These are phyloP conservation scores for Leptinotarsa texana DNA, from an alignment of 1,140 invertebrate genomes.

Conservation along the genomic window DNA sequence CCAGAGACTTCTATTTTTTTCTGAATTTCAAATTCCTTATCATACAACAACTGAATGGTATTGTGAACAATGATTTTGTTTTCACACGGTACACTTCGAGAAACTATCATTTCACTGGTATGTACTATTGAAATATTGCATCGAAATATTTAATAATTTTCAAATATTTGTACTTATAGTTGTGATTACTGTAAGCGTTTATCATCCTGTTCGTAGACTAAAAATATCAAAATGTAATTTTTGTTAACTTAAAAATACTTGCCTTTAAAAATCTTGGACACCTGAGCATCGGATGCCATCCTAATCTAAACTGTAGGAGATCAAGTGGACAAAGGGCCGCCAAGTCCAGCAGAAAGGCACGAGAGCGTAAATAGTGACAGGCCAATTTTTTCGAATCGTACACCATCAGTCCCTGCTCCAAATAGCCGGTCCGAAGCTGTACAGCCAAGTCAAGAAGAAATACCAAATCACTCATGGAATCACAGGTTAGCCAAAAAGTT, in stretches of 20 bases:
- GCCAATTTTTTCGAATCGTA: constrained; percentile 89
- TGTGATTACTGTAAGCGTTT: no score
- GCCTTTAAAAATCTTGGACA: constrained; percentile 84
- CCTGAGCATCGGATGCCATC: constrained; percentile 77
- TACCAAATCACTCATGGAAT: constrained; percentile 82
- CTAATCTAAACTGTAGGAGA: constrained; percentile 79
- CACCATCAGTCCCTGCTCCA: constrained; percentile 92
- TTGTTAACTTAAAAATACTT: constrained; percentile 1
- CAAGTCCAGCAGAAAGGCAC: constrained; percentile 85
- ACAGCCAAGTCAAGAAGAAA: constrained; percentile 87
- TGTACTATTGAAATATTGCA: no score
- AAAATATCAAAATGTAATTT: no score
- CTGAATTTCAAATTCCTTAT: no score
- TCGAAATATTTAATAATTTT: no score
- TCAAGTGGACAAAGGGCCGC: constrained; percentile 83
- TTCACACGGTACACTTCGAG: no score
- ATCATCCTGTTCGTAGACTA: no score
- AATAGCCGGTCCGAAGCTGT: constrained; percentile 92
- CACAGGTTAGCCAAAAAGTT: constrained; percentile 78
- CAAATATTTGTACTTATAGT: no score
- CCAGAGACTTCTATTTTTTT: no score
- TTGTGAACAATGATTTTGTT: no score
- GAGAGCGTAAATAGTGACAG: constrained; percentile 84
- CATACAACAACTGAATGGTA: no score
- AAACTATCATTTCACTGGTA: no score